A percentile compares a stretch with the other conserved stretches of the same genome.
Evolutionary conservation across 2,797 vertebrate genomes (phyloP).

Genomic region (Mus minutoides): DNA sequence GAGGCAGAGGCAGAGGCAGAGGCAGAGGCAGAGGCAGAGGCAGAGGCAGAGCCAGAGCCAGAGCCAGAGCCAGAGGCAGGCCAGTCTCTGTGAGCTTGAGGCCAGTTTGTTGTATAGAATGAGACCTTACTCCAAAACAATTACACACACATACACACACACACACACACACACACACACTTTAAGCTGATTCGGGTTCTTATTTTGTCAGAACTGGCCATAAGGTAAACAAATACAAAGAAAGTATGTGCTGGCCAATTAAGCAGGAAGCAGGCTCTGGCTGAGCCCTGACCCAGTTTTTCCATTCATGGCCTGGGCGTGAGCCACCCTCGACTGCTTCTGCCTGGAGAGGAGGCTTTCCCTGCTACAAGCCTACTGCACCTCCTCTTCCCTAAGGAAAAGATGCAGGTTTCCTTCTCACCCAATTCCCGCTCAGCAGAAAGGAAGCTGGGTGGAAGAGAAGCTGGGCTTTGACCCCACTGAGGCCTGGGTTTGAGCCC

Average conservation of each 20-base stretch:
- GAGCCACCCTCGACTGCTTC: slow-evolving; percentile 8
- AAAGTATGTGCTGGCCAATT: slow-evolving; percentile 40
- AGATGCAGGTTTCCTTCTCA: slow-evolving; percentile 11
- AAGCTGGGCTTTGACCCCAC: background rate
- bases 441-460: slow-evolving; percentile 1
- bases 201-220: slow-evolving; percentile 82
- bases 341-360: slow-evolving; percentile 9
- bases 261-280: slow-evolving; percentile 71
- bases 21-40: slow-evolving; percentile 1
- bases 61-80: background rate
- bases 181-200: slow-evolving; percentile 72
- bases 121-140: background rate
- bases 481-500: background rate
- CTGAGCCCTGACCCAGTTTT: background rate
- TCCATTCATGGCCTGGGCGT: accelerated
- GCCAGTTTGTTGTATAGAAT: background rate
- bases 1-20: background rate
- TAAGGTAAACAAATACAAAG: slow-evolving; percentile 83
- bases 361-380: slow-evolving; percentile 17
- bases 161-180: background rate
- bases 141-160: background rate
- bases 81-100: background rate
- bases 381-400: slow-evolving; percentile 10
- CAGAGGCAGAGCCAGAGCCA: too few relatives aligned
- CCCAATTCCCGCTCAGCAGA: background rate